A percentile compares a stretch with the other conserved stretches of the same genome.
Evolutionary conservation across 2,888 invertebrate genomes (phyloP).

Genomic region (Brachyptera risi): DNA sequence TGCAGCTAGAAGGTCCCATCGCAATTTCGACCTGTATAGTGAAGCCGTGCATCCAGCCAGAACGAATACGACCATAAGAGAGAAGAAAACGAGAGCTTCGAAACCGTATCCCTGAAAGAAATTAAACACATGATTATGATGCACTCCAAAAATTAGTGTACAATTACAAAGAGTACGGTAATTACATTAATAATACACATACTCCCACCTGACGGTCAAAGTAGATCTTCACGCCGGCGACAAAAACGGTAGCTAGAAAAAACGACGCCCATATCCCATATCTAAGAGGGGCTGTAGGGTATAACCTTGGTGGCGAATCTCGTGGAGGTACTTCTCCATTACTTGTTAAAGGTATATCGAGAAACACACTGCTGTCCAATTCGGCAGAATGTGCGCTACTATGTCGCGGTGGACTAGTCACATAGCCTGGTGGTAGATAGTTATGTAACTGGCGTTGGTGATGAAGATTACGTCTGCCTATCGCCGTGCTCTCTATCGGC

Average conservation of each 20-base stretch:
- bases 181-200: not conserved
- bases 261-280: conserved; percentile 70
- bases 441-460: conserved; percentile 23
- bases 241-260: conserved; percentile 62
- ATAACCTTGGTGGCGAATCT: conserved; percentile 45
- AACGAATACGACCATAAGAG: conserved; percentile 57
- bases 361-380: conserved; percentile 48
- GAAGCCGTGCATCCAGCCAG: conserved; percentile 60
- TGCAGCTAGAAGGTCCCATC: conserved; percentile 43
- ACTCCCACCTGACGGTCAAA: conserved; percentile 58
- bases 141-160: not conserved
- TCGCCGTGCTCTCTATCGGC: conserved; percentile 29
- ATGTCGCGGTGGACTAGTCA: not conserved
- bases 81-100: conserved; percentile 57
- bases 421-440: conserved; percentile 25
- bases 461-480: conserved; percentile 22
- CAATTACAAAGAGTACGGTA: not conserved
- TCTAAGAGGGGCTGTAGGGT: conserved; percentile 57
- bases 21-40: conserved; percentile 46
- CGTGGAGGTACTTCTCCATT: conserved; percentile 1
- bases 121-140: not conserved
- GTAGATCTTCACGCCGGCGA: conserved; percentile 68
- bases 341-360: conserved; percentile 41
- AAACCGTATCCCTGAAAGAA: conserved; percentile 48
- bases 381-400: conserved; percentile 39